Evolutionary conservation across 2,888 invertebrate species (phyloP), one percentile per base, ranked within the genome.

Genomic region (Balanococcus diminutus): DNA sequence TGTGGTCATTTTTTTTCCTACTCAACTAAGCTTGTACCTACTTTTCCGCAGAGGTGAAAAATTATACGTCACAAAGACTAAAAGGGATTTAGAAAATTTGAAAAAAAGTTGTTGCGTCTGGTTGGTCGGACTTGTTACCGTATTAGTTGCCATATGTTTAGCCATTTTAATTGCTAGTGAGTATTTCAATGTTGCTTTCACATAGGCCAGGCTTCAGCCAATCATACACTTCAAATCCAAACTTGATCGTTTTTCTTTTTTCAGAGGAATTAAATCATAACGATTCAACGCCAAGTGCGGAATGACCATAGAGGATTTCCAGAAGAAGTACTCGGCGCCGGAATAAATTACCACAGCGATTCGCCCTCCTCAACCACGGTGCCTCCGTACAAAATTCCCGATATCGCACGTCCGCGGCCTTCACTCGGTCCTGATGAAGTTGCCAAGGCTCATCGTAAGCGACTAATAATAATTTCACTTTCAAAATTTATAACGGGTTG

Each of bases 41-140:
- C n/a, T n/a, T n/a, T n/a, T n/a, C n/a, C 42, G 19, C 92, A 95
- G 95, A 90, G 95, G 95, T 86, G 95, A 95, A 90, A 95, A 95
- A 89, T 90, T 95, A 86, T 95, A 95, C 89, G 94, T 95, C 87
- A 95, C 95, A 16, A 94, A 94, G 89, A 95, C 95, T 90, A 95
- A 95, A 89, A 91, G 88, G 36, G 87, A 88, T 86, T 86, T 87
- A 82, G 87, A 87, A 46, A 87, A 87, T 46, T 88, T 88, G 22
- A 88, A 88, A 81, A 88, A 88, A 82, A 88, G 88, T 89, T 91
- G 92, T 88, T 89, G 92, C 28, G 94, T 94, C 89, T 95, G 95
- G 94, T 92, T 93, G 36, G 91, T 94, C 86, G 92, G 94, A 87
- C 91, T 93, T 56, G 91, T 93, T 31, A 91, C 94, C 82, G 91